A percentile compares a stretch with the other conserved stretches of the same genome.
phyloP scores from a whole-genome alignment of 2,888 invertebrate species.

The Perithous albicinctus region DNA sequence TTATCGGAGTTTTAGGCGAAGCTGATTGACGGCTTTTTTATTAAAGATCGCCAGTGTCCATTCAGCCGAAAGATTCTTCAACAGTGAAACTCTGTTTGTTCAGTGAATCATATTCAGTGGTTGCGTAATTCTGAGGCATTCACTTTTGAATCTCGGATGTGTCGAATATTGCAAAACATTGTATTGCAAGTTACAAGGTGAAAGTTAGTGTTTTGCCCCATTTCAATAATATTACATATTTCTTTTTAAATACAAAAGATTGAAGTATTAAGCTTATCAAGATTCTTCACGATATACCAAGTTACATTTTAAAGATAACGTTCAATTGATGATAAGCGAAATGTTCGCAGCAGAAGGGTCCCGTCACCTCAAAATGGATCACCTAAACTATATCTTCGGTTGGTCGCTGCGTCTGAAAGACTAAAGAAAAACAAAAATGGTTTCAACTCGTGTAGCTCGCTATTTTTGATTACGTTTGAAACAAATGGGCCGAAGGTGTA shows the following conservation, averaged over 20 bases:
- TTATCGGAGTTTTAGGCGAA: conserved; percentile 5
- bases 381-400: neutral
- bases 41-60: neutral
- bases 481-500: conserved; percentile 56
- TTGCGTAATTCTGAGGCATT: neutral
- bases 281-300: too few species aligned
- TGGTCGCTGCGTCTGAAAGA: neutral
- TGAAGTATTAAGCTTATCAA: too few species aligned
- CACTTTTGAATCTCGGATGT: neutral
- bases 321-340: neutral
- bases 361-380: neutral
- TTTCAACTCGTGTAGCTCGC: conserved; percentile 14
- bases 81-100: neutral
- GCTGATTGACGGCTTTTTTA: neutral
- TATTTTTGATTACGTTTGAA: conserved; percentile 52
- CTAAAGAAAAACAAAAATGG: neutral
- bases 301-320: too few species aligned
- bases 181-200: too few species aligned
- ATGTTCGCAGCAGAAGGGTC: neutral
- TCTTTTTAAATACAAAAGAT: too few species aligned
- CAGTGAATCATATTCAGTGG: neutral
- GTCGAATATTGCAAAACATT: too few species aligned
- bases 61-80: neutral
- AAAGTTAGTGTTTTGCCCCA: too few species aligned
- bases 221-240: too few species aligned